Evolutionary conservation across 2,113 vertebrate species (phyloP).

Genomic region (Sitta europaea): DNA sequence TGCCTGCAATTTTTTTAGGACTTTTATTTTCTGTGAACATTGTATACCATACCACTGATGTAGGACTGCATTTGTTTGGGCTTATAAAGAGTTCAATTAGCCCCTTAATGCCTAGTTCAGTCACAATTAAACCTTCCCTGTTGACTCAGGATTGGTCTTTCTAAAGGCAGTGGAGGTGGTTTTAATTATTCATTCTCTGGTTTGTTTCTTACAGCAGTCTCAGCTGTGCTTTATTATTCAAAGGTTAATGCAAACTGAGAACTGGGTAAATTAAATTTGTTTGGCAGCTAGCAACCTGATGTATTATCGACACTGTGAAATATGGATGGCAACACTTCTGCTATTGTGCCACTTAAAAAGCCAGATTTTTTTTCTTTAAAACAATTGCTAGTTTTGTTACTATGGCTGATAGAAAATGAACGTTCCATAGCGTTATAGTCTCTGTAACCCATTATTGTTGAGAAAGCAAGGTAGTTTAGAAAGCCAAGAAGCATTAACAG

Average conservation of each 20-base stretch:
- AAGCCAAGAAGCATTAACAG: slow-evolving; percentile 37
- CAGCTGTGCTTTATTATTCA: slow-evolving; percentile 78
- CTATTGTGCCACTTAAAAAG: slow-evolving; percentile 17
- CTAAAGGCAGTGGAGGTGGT: slow-evolving; percentile 68
- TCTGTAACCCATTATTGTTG: slow-evolving; percentile 49
- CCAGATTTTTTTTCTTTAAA: slow-evolving; percentile 47
- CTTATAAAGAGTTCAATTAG: slow-evolving; percentile 72
- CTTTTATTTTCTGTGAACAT: slow-evolving; percentile 24
- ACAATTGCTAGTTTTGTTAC: slow-evolving; percentile 7
- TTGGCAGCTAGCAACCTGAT: slow-evolving; percentile 42
- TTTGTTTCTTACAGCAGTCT: slow-evolving; percentile 76
- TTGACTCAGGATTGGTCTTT: slow-evolving; percentile 63
- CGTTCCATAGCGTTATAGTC: not conserved
- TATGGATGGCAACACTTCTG: slow-evolving; percentile 4
- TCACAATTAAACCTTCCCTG: slow-evolving; percentile 67
- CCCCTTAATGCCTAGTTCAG: slow-evolving; percentile 66
- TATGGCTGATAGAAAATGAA: not conserved
- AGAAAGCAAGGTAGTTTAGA: not conserved
- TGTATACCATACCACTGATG: not conserved
- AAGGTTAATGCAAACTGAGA: slow-evolving; percentile 77
- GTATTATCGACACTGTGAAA: slow-evolving; percentile 8
- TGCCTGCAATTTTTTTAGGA: not conserved
- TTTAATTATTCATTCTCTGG: slow-evolving; percentile 78
- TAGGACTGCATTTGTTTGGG: slow-evolving; percentile 42
- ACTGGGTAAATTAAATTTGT: slow-evolving; percentile 72